Percentiles rank a stretch among this genome's conserved stretches.
These are phyloP conservation scores for Phalangium opilio DNA, from an alignment of 2,888 invertebrate species.

Conservation along the genomic window DNA sequence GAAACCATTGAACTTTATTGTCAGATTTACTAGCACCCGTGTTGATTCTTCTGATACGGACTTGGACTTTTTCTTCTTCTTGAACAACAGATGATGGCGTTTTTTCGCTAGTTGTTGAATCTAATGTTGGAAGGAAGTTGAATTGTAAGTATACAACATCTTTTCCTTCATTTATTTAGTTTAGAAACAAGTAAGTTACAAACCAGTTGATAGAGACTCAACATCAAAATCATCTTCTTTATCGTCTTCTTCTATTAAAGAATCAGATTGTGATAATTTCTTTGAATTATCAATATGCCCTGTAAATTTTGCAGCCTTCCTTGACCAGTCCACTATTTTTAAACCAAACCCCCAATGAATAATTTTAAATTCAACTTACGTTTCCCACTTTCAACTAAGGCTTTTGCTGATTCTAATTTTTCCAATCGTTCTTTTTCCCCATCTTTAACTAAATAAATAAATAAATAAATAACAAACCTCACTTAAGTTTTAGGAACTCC, in stretches of 20 bases:
- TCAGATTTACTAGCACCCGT: constrained; percentile 4
- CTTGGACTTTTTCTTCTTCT: constrained; percentile 11
- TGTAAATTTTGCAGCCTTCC: too few species aligned
- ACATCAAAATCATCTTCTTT: constrained; percentile 22
- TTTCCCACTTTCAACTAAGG: not conserved
- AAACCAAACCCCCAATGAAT: too few species aligned
- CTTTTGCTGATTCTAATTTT: not conserved
- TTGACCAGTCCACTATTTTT: too few species aligned
- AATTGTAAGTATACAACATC: too few species aligned
- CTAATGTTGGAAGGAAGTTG: too few species aligned
- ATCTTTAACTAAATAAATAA: not conserved
- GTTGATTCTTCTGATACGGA: constrained; percentile 9
- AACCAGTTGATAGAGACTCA: too few species aligned
- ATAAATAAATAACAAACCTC: not conserved
- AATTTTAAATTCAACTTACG: not conserved
- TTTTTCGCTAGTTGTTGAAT: constrained; percentile 16
- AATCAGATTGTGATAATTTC: not conserved
- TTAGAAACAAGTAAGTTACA: too few species aligned
- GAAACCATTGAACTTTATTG: constrained; percentile 2
- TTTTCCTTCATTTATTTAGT: too few species aligned
- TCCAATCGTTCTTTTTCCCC: not conserved
- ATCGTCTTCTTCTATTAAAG: constrained; percentile 1
- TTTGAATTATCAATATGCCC: not conserved
- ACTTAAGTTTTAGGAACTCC: too few species aligned
- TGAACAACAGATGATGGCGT: constrained; percentile 20